Base-by-base conservation (phyloP, 1,140 invertebrate species). In the Stegodyphus mimosarum region DNA sequence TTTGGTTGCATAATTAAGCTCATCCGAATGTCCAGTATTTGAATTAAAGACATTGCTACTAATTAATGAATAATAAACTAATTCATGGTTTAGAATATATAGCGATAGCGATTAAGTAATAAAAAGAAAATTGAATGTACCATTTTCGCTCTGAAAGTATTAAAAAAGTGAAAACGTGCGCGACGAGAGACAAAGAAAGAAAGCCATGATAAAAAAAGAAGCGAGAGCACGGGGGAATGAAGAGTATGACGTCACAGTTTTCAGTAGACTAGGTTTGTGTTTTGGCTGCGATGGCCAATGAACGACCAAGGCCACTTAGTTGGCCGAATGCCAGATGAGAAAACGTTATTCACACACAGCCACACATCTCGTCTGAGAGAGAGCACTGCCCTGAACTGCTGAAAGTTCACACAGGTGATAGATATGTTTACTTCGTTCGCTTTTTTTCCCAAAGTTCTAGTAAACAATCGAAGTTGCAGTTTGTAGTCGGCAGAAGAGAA, bases 241-340 rank as follows among this genome's bases (percentile, higher is more conserved):
- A 33, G 17, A 53, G 7, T 11, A 66, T 50, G n/a, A 69, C 69
- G 64, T 50, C 63, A 60, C 66, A 52, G 18, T 50, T 76, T 49
- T 76, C 48, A 49, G 33, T 33, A 51, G 69, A 63, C 74, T 50
- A 4, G 6, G 11, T 33, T 63, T 49, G n/a, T n/a, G 55, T 50
- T 63, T 33, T 76, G 13, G n/a, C 64, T 49, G 60, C 66, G 18
- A 7, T 49, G 51, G 76, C 76, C 76, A 78, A 78, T 66, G 76
- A 78, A 78, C 76, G 76, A 53, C 33, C 76, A 78, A 78, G 76
- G 76, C 76, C 76, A 78, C 76, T 69, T 50, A 78, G 17, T 78
- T 78, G 76, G 76, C 66, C 10, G 15, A 48, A 15, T 69, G 76
- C 76, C 76, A 78, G 33, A 67, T 69, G 64, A 50, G 60, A 33